These are phyloP conservation scores for Syngnathus typhle DNA, from an alignment of 2,113 vertebrate genomes.

Conservation along the genomic window DNA sequence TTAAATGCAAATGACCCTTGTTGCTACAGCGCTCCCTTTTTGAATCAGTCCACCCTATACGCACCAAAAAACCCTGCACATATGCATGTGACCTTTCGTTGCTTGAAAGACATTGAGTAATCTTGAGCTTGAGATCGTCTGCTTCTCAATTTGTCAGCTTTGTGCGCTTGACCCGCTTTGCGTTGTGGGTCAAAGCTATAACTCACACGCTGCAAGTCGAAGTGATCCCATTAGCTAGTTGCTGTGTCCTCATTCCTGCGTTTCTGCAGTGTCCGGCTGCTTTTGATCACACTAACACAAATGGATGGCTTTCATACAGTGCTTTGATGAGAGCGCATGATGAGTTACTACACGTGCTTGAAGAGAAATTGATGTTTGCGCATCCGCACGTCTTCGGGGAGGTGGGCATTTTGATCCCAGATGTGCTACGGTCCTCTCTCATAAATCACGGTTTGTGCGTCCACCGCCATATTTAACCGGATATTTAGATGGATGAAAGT, in stretches of 20 bases:
- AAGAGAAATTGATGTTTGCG: conserved; percentile 33
- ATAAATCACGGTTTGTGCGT: conserved; percentile 3
- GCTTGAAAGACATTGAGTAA: conserved; percentile 29
- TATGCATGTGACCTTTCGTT: conserved; percentile 10
- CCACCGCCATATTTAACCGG: conserved; percentile 4
- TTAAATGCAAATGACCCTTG: conserved; percentile 49
- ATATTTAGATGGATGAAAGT: conserved; percentile 10
- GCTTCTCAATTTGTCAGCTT: conserved; percentile 57
- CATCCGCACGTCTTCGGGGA: conserved; percentile 17
- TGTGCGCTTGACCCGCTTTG: conserved; percentile 54
- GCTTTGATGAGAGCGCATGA: conserved; percentile 51
- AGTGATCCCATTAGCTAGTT: conserved; percentile 49
- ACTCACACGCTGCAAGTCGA: conserved; percentile 51
- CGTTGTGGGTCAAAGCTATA: conserved; percentile 63
- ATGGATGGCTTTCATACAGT: conserved; percentile 54
- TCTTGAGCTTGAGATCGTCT: conserved; percentile 32
- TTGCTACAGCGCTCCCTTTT: conserved; percentile 31
- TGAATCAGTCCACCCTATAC: conserved; percentile 20
- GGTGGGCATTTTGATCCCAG: conserved; percentile 24
- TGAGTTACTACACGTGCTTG: conserved; percentile 27
- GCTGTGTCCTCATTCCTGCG: conserved; percentile 60
- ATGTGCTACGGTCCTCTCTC: neutral
- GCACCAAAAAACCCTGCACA: neutral
- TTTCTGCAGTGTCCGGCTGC: conserved; percentile 45
- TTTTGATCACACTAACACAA: conserved; percentile 57